phyloP scores from a whole-genome alignment of 2,888 invertebrate species.

The Drosophila ochracea region DNA sequence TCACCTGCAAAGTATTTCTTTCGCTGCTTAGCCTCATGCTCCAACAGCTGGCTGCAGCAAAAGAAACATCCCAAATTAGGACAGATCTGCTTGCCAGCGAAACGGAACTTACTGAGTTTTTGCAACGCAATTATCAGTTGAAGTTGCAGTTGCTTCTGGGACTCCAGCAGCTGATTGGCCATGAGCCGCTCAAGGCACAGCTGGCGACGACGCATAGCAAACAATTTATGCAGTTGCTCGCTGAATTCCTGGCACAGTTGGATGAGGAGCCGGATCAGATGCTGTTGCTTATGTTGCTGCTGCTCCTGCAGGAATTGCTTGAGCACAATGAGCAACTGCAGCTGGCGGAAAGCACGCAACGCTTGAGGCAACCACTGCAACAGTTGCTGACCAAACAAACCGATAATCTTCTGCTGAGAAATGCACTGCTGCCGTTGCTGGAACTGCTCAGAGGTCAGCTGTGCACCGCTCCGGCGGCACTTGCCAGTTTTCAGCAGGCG shows the following conservation, averaged over 20 bases:
- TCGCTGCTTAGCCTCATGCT: slow-evolving; percentile 67
- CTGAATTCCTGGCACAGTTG: slow-evolving; percentile 60
- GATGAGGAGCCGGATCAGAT: slow-evolving; percentile 61
- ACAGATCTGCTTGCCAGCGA: slow-evolving; percentile 75
- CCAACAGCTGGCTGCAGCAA: slow-evolving; percentile 33
- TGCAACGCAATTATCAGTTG: slow-evolving; percentile 73
- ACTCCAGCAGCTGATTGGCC: slow-evolving; percentile 80
- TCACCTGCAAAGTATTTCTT: slow-evolving; percentile 82
- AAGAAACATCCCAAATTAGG: background rate
- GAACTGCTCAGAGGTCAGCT: slow-evolving; percentile 49
- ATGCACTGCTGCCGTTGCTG: slow-evolving; percentile 61
- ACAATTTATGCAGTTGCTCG: slow-evolving; percentile 75
- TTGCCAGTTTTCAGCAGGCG: slow-evolving; percentile 61
- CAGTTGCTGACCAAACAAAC: slow-evolving; percentile 47
- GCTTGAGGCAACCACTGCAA: slow-evolving; percentile 48
- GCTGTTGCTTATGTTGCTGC: slow-evolving; percentile 65
- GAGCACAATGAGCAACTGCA: slow-evolving; percentile 54
- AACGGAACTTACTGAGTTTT: slow-evolving; percentile 73
- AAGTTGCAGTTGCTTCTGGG: slow-evolving; percentile 79
- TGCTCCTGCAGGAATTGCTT: slow-evolving; percentile 81
- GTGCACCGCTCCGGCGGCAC: slow-evolving; percentile 17
- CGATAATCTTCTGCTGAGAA: slow-evolving; percentile 57
- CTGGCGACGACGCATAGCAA: slow-evolving; percentile 71
- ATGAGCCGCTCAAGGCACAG: slow-evolving; percentile 79
- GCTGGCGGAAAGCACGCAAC: slow-evolving; percentile 33